Evolutionary conservation across 2,113 vertebrate genomes (phyloP), one percentile per base, ranked within the genome.

Genomic region (Argyrosomus japonicus): DNA sequence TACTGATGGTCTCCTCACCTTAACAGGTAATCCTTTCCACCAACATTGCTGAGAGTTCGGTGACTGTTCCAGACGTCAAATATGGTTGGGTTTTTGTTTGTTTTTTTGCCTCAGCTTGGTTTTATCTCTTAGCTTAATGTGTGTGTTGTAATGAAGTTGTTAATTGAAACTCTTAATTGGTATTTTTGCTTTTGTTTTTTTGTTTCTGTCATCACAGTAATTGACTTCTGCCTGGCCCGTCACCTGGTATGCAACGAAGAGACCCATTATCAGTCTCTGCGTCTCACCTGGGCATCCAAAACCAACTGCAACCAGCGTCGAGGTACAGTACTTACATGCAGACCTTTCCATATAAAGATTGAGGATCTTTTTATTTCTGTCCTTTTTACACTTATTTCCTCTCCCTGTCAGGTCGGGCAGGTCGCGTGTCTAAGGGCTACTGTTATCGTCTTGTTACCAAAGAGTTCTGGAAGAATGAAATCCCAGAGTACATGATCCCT

Each of bases 1-100:
- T 32, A 36, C 56, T 68, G 23, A 77, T 6, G 1, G 48, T 79
- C 10, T 51, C 18, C 6, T 60, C 32, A 50, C 65, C 15, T 54
- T 68, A 43, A 50, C 91, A 99, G 98, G 84, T 99, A 61, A 98
- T 99, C 78, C 93, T 99, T 47, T 97, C 97, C 61, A 99, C 98
- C 84, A 99, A 99, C 78, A 96, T 99, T 14, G 97, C 98, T 1
- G 98, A 99, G 92, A 99, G 98, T 81, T 99, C 98, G 0, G 86
- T 99, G 73, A 99, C 98, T 0, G 97, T 99, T 74, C 95, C 97
- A 13, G 98, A 99, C 50, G 96, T 99, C 36, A 99, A 98, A 87
- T 99, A 99, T 18, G 97, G 98, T 99, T 80, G 75, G 94, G 4
- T 0, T 25, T 40, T 6, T 14, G 5, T 36, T 36, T 8, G 29